Base-by-base conservation (phyloP, 1,140 invertebrate species). In the Charaxes varanes region DNA sequence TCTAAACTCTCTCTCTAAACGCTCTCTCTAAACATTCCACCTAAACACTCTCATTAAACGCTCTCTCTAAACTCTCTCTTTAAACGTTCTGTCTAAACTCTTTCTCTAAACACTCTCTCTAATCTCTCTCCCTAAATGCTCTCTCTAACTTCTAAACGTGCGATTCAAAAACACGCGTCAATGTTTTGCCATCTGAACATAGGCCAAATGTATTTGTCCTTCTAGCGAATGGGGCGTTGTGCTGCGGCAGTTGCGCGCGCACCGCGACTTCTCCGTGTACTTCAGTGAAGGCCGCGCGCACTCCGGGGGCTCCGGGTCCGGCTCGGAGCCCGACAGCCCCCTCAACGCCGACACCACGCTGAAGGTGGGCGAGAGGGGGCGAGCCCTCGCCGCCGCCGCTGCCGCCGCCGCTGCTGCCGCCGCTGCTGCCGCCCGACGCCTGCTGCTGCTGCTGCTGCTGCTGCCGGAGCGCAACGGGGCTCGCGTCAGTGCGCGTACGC, bases 211-310 rank as follows among this genome's bases (percentile, higher is more conserved):
- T 13, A 5, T 48, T 30, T 41, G 24, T 38, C n/a, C 31, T 70
- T 30, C 67, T n/a, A 96, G 94, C 58, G 93, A 95, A 70, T 98
- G 96, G 96, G 86, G 90, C 41, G 89, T 89, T 44, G 91, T 97
- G 22, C 90, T 94, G 58, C 89, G 92, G 23, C 93, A 92, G 74
- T 88, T 98, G 37, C 90, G 92, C 52, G 87, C 91, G 41, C 95
- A 97, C 80, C 91, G 93, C 2, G 93, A 97, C 69, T 97, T 96
- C 85, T 89, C 92, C 45, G 89, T 93, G 59, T 95, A 95, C 86
- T 98, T 98, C 88, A 93, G 95, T 46, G 92, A 94, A 63, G 90
- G 91, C 55, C 58, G 63, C 15, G 46, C 42, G 8, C 63, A 51
- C 17, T 65, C 62, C 15, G 70, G 65, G 12, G 59, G 49, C 32